Base-by-base conservation (phyloP, 2,888 invertebrate genomes). In the Hymenopus coronatus region DNA sequence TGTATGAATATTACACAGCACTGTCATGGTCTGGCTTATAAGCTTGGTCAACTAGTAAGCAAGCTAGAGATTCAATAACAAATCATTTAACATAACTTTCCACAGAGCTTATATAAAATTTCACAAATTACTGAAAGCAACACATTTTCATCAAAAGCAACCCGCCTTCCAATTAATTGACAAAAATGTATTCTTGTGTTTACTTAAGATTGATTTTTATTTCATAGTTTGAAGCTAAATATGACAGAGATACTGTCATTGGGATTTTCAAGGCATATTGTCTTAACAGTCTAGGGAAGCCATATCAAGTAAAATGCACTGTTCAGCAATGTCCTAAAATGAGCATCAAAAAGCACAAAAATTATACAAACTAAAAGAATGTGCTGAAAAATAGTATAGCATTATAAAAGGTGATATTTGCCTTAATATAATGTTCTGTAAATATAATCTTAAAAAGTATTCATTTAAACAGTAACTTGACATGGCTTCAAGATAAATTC, bases 191-290 rank as follows among this genome's bases (percentile, higher is more conserved):
- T 70, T 25, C 25, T 40, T 40, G 12, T 40, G 40, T 40, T 40
- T 40, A 40, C 20, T 70, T 70, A 70, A 4, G 1, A 2, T 70
- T 25, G 6, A 20, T 2, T 25, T 70, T 70, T 70, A 70, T 70
- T 70, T 70, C 20, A 4, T 70, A 70, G 54, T 20, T 12, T 70
- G 25, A 70, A 15, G 25, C 54, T 70, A 70, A 83, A 27, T 14
- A 27, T 83, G 27, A 28, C 28, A 83, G 28, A 0, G 83, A n/a
- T 28, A 83, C 83, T 83, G 28, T 85, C 54, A 40, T 85, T 40
- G 54, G 54, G 27, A 85, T 54, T 40, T 54, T 85, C 86, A 81
- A 86, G 86, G 86, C 86, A 86, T 86, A 86, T 86, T 86, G 86
- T 81, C 86, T 86, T 86, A 28, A 85, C 27, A 30, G 46, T 54